These are phyloP conservation scores for Epinotia bilunana DNA, from an alignment of 2,888 invertebrate species.

Conservation along the genomic window DNA sequence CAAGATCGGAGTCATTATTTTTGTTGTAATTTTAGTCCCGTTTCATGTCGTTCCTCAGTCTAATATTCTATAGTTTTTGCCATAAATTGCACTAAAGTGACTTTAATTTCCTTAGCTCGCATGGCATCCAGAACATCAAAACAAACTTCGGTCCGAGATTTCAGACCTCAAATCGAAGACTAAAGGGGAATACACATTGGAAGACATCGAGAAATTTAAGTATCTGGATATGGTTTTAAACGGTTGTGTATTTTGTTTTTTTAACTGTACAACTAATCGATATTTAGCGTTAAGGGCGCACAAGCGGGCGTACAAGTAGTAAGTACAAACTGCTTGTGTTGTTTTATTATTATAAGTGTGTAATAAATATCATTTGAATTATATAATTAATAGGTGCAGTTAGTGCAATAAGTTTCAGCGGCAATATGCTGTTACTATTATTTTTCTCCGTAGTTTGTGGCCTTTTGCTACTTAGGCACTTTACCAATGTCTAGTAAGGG, in stretches of 20 bases:
- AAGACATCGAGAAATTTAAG: constrained; percentile 53
- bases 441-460: no score
- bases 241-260: constrained; percentile 7
- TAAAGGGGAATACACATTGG: constrained; percentile 50
- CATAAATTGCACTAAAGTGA: background rate
- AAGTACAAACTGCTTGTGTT: no score
- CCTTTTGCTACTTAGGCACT: no score
- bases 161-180: constrained; percentile 45
- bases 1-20: no score
- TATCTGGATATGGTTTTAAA: constrained; percentile 51
- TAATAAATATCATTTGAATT: no score
- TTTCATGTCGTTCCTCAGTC: background rate
- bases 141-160: constrained; percentile 50
- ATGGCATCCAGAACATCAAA: constrained; percentile 27
- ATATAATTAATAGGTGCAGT: no score
- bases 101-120: constrained; percentile 20
- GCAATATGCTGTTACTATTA: no score
- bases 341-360: no score
- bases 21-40: background rate
- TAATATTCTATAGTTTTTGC: background rate
- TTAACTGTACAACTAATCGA: background rate
- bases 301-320: no score
- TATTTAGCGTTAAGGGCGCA: no score
- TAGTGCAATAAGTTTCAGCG: no score
- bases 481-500: no score